Evolutionary conservation across 2,888 invertebrate species (phyloP).

Genomic region (Heliconius erato): DNA sequence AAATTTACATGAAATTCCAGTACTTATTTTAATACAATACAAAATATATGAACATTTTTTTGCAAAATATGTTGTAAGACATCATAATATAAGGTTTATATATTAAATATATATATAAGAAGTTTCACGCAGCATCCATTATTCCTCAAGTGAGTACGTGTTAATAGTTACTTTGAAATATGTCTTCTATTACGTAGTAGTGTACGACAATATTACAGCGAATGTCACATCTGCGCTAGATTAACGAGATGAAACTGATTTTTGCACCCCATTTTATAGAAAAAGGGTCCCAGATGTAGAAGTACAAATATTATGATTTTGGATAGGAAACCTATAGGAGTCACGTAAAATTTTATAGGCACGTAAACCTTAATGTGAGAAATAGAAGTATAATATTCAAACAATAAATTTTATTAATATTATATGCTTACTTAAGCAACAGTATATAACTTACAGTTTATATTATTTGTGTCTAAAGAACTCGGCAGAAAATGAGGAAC

Average conservation of each 20-base stretch:
- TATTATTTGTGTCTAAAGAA: too few species aligned
- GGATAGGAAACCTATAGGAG: not conserved
- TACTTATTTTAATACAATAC: not conserved
- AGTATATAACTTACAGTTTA: too few species aligned
- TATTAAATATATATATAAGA: not conserved
- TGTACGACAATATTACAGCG: conserved; percentile 12
- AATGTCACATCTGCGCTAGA: conserved; percentile 10
- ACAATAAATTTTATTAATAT: not conserved
- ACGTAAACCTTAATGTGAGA: not conserved
- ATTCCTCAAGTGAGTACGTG: conserved; percentile 35
- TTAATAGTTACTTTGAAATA: conserved; percentile 20
- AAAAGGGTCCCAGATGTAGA: not conserved
- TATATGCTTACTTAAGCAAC: too few species aligned
- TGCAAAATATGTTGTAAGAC: not conserved
- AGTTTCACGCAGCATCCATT: conserved; percentile 27
- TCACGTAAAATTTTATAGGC: not conserved
- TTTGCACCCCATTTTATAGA: conserved; percentile 7
- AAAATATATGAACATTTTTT: not conserved
- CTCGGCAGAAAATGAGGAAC: too few species aligned
- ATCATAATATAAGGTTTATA: not conserved
- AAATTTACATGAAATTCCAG: too few species aligned
- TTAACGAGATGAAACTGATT: conserved; percentile 18
- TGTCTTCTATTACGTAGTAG: conserved; percentile 10
- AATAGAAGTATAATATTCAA: not conserved
- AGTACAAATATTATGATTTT: conserved; percentile 2